Base-by-base conservation (phyloP, 2,797 vertebrate genomes). In the Hylomyscus alleni region DNA sequence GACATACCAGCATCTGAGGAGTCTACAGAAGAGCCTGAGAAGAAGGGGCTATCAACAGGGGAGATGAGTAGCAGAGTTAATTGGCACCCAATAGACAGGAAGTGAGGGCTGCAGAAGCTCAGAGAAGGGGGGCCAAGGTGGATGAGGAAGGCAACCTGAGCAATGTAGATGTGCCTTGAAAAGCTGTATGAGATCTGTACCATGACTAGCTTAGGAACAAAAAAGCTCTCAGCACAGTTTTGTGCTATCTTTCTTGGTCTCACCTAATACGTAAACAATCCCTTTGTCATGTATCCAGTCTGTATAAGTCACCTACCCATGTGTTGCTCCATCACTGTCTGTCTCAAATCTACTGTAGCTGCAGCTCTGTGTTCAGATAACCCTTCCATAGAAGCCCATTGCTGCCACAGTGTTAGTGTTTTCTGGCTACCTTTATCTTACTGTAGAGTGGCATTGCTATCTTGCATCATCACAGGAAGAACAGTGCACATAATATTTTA, bases 51-150 rank as follows among this genome's bases (percentile, higher is more conserved):
- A 0, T 31, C 4, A 22, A 50, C 80, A 47, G 14, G 20, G 72
- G 65, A 76, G 15, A 24, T 19, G 50, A 60, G 20, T 3, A 31
- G 65, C 65, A 29, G 60, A 67, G 31, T 73, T 22, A 75, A 40
- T n/a, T 17, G 0, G 0, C 40, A 31, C 44, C 58, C 15, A 15
- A 54, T 15, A 4, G 1, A 44, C 17, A 56, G 67, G 22, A 72
- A 54, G 37, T 6, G 1, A 84, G 78, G 17, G 24, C 78, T 84
- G 2, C 0, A 22, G 19, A 31, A 29, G 9, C 31, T 65, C 44
- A 47, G 87, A 31, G 62, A 91, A 82, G 13, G 10, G 0, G 37
- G 34, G 8, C n/a, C 7, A 1, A 54, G 29, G 58, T 3, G 26
- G 31, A 10, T 34, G 37, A 73, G 6, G 37, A 58, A 81, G 60